Evolutionary conservation across 2,888 invertebrate species (phyloP).

Genomic region (Cacoxenus indagator): DNA sequence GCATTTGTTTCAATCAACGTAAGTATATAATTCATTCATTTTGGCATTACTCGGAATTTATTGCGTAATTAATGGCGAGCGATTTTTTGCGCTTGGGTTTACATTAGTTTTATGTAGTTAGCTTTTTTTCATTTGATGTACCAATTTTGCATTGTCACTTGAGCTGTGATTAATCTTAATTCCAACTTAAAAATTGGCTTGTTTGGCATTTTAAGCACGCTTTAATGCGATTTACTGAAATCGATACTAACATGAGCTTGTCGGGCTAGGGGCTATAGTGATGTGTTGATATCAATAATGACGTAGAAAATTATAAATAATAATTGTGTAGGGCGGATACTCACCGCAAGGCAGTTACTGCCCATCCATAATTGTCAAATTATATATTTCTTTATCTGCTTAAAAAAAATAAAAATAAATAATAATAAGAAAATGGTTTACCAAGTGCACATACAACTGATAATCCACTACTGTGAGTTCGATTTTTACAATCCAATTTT

Average conservation of each 20-base stretch:
- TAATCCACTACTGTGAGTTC: no score
- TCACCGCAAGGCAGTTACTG: no score
- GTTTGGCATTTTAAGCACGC: background rate
- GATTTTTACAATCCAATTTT: no score
- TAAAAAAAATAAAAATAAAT: no score
- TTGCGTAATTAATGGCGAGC: conserved; percentile 16
- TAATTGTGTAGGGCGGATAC: no score
- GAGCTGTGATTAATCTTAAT: conserved; percentile 21
- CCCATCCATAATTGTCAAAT: no score
- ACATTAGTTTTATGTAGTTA: background rate
- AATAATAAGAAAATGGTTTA: no score
- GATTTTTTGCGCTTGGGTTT: background rate
- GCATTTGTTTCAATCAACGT: background rate
- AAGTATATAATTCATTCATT: background rate
- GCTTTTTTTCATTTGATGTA: background rate
- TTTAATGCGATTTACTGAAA: background rate
- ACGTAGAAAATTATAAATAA: no score
- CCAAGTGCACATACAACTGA: no score
- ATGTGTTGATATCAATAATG: background rate
- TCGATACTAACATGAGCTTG: background rate
- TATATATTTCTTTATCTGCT: no score
- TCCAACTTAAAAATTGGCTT: background rate
- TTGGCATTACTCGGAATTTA: conserved; percentile 7
- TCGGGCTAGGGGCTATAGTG: no score
- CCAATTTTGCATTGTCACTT: background rate